Evolutionary conservation across 2,113 vertebrate species (phyloP).

Genomic region (Turnix velox): DNA sequence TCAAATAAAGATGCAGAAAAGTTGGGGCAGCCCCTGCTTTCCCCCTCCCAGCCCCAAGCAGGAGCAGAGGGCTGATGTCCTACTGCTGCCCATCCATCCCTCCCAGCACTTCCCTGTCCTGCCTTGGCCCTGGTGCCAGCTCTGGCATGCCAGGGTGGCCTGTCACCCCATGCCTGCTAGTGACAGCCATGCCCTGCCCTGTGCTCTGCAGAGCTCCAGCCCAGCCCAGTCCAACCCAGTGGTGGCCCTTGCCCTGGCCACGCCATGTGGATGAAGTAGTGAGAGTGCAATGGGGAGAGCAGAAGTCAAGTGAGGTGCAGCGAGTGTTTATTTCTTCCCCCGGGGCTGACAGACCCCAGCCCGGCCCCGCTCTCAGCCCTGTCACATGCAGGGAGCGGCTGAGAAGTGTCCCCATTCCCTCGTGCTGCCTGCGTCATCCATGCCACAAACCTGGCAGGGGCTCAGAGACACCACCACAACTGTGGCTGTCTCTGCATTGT

Average conservation of each 20-base stretch:
- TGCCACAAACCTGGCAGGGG: neutral
- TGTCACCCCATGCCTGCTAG: neutral
- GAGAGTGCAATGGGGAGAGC: neutral
- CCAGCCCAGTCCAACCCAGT: neutral
- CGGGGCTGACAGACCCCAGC: neutral
- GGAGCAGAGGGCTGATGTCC: neutral
- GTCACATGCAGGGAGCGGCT: neutral
- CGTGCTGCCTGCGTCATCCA: fast-evolving
- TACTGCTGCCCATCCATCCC: neutral
- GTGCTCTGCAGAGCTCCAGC: neutral
- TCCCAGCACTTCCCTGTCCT: neutral
- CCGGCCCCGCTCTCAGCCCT: neutral
- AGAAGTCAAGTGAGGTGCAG: neutral
- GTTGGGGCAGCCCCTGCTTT: neutral
- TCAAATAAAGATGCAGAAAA: slow-evolving; percentile 68
- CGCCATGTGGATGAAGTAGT: fast-evolving
- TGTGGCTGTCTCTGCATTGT: fast-evolving
- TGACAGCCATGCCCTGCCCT: neutral
- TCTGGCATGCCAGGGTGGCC: neutral
- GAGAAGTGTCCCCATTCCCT: neutral
- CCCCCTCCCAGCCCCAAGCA: too few relatives aligned
- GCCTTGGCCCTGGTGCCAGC: neutral
- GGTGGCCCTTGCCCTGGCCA: neutral
- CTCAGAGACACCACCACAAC: neutral
- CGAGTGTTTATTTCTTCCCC: slow-evolving; percentile 12